Evolutionary conservation across 2,797 vertebrate genomes (phyloP), one percentile per base, ranked within the genome.

Genomic region (Sciurus carolinensis): DNA sequence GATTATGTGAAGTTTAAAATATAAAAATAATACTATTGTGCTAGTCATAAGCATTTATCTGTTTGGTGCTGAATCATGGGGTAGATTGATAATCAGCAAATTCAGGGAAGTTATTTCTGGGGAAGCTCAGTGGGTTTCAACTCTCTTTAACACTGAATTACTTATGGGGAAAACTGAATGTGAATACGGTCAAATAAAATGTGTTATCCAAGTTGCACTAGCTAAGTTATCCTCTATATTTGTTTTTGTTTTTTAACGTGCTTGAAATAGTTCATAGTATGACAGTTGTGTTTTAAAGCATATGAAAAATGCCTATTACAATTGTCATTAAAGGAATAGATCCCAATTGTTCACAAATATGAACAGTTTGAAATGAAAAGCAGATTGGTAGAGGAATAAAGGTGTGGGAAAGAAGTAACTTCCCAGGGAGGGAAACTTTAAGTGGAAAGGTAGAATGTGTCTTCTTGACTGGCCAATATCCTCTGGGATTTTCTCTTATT

Each of bases 61-160:
- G 30, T 72, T 79, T 67, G 76, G 26, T 75, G 54, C 26, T 59
- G 95, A 93, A 91, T n/a, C 30, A 54, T 42, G 42, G 54, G 47
- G 36, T 50, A 44, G 57, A 80, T 54, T 80, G 6, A n/a, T 22
- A 71, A 89, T 67, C 28, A 79, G 17, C 13, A 30, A 79, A 87
- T 87, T 81, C 76, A 84, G 22, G 33, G 7, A 47, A 59, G 47
- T 80, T 88, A 73, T 26, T 90, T 97, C 26, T 66, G 84, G 50
- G 26, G 47, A 59, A 59, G 33, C 50, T 39, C 3, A 50, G 4
- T 52, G 14, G 44, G 69, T 79, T 93, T 93, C 73, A 85, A 52
- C 33, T 42, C 7, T 39, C 52, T 86, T 89, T 79, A 87, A 81
- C 1, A 67, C 39, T 75, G 7, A n/a, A 77, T 82, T 50, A 36